Evolutionary conservation across 2,888 invertebrate species (phyloP), one percentile per base, ranked within the genome.

Genomic region (Atrina japonica): DNA sequence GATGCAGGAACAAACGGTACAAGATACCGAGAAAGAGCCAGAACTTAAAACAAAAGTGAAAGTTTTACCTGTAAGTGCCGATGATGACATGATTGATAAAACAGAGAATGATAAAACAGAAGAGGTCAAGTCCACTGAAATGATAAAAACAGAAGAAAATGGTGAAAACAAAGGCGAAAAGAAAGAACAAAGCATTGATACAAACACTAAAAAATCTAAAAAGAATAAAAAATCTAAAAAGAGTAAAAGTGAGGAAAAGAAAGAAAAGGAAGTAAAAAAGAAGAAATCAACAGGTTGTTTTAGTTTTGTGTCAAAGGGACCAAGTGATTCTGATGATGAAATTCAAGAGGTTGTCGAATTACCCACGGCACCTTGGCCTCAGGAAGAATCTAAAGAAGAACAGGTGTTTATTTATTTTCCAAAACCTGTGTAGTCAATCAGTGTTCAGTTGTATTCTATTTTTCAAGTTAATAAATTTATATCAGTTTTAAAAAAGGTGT

Each of bases 221-320:
- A 41, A 64, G 29, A 41, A 40, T n/a, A 40, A 52, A 41, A 21
- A 49, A 3, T 11, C 30, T 18, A 49, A 35, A 60, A 61, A 45
- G 59, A 53, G 40, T 40, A 61, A 53, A 41, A 49, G 29, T 30
- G 16, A 9, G 49, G 47, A 58, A 29, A 40, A 16, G 58, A 68
- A 47, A 55, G 41, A 50, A 11, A 40, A 68, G 43, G 59, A 70
- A 23, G 29, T 41, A 40, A 49, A 41, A 25, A 63, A 70, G 25
- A 66, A 59, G 47, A 65, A 58, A 23, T 23, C 61, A 14, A 56
- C 71, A 11, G 55, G 71, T 21, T 72, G 71, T 50, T 72, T 72
- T 58, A 45, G 53, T 41, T 55, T 61, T 30, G 41, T 53, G n/a
- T 18, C 43, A 40, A 52, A 52, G 27, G 43, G 52, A 25, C 29